Conservation (phyloP, 2,113 vertebrate genomes). For the Morone chrysops region DNA sequence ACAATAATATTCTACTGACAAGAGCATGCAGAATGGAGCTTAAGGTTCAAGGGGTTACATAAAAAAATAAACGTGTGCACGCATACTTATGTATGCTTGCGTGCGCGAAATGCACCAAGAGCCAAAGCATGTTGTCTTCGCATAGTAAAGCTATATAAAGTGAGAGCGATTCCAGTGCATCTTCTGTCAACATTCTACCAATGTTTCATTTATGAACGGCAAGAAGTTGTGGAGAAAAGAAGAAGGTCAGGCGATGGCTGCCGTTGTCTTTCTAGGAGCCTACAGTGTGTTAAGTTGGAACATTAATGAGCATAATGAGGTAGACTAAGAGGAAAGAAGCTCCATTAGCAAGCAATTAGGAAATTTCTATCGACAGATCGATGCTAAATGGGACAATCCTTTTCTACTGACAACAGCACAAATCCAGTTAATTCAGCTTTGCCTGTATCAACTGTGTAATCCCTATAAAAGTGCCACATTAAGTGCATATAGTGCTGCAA, state of each 20-base stretch:
- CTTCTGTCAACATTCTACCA: constrained; percentile 32
- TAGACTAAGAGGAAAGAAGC: constrained; percentile 8
- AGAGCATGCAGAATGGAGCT: no score
- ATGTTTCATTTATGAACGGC: constrained; percentile 75
- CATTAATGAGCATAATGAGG: constrained; percentile 46
- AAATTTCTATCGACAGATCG: constrained; percentile 44
- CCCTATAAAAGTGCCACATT: not conserved
- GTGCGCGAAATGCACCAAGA: constrained; percentile 44
- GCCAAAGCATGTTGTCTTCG: constrained; percentile 54
- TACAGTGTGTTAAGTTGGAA: not conserved
- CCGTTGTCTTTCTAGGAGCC: constrained; percentile 34
- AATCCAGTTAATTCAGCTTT: constrained; percentile 33
- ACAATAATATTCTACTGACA: no score
- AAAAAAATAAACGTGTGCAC: no score
- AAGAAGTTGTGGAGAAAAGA: not conserved
- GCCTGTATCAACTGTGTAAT: not conserved
- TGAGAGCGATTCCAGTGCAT: constrained; percentile 44
- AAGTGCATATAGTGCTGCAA: not conserved
- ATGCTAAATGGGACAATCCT: constrained; percentile 15
- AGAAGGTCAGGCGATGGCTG: constrained; percentile 26
- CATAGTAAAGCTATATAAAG: constrained; percentile 47
- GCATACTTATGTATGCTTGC: no score
- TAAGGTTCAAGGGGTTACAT: no score
- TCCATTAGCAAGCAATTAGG: constrained; percentile 55
- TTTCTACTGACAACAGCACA: constrained; percentile 31